phyloP scores from a whole-genome alignment of 2,113 vertebrate species.

The Accipiter cooperii region DNA sequence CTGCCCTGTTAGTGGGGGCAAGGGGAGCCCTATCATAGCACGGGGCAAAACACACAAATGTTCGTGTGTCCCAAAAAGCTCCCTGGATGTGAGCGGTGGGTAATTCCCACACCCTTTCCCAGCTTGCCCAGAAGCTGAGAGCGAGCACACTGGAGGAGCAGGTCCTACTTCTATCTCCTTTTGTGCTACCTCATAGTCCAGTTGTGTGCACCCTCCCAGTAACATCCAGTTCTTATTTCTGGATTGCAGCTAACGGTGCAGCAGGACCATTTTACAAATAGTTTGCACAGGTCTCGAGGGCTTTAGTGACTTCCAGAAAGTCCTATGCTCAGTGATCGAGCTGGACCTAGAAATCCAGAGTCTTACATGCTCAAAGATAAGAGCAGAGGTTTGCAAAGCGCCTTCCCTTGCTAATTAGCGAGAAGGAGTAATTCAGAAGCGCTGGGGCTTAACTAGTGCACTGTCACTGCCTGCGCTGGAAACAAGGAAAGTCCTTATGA shows the following conservation, averaged over 20 bases:
- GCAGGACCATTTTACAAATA: background rate
- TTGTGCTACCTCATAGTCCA: background rate
- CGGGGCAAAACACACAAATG: background rate
- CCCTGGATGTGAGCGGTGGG: background rate
- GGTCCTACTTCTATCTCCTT: background rate
- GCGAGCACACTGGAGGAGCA: background rate
- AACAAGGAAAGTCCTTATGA: slow-evolving; percentile 54
- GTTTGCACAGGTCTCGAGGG: fast-evolving
- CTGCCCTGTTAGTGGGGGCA: background rate
- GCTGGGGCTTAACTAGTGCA: background rate
- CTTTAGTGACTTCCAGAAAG: background rate
- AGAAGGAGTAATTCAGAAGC: slow-evolving; percentile 31
- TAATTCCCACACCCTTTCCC: background rate
- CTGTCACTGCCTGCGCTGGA: background rate
- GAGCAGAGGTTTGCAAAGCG: background rate
- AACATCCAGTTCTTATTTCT: background rate
- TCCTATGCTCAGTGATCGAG: background rate
- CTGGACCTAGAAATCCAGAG: background rate
- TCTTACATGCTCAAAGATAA: background rate
- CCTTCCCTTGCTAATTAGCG: background rate
- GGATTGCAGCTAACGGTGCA: background rate
- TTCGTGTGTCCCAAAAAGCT: background rate
- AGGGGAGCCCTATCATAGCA: fast-evolving
- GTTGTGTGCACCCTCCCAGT: background rate
- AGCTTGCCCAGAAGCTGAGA: background rate